These are phyloP conservation scores for Trichonephila clavata DNA, from an alignment of 1,140 invertebrate genomes.

Conservation along the genomic window DNA sequence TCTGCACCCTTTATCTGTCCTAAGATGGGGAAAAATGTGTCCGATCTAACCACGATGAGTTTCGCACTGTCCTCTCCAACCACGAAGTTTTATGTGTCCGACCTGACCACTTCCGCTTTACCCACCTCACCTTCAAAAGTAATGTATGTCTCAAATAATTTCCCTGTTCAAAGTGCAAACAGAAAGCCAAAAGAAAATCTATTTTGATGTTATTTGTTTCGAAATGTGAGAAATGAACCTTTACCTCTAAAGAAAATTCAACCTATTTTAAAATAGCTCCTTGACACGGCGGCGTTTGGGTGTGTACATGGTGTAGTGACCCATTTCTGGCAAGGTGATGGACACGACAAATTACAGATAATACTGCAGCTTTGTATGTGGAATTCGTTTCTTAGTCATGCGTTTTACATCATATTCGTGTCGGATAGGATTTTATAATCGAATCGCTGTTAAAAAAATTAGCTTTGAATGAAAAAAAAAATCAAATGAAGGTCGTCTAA, in stretches of 20 bases:
- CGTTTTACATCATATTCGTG: not conserved
- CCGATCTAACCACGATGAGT: too few species aligned
- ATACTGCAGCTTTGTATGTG: not conserved
- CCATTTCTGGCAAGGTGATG: constrained; percentile 7
- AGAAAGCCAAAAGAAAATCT: too few species aligned
- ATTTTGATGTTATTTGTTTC: not conserved
- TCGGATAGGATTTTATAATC: not conserved
- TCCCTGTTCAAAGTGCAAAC: not conserved
- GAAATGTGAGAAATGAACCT: not conserved
- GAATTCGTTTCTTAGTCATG: not conserved
- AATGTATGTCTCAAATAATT: not conserved
- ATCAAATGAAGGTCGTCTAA: too few species aligned
- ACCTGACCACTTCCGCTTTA: too few species aligned
- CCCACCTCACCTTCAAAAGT: too few species aligned
- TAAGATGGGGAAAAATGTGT: too few species aligned
- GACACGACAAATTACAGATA: constrained; percentile 12
- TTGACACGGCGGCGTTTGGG: not conserved
- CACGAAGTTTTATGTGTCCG: too few species aligned
- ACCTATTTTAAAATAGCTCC: constrained; percentile 27
- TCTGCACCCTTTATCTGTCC: too few species aligned
- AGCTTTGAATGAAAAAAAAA: not conserved
- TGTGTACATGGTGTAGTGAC: not conserved
- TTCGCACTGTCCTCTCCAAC: too few species aligned
- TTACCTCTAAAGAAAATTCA: not conserved
- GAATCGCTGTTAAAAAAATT: not conserved